phyloP scores from a whole-genome alignment of 1,140 invertebrate genomes.

The Nomia melanderi region DNA sequence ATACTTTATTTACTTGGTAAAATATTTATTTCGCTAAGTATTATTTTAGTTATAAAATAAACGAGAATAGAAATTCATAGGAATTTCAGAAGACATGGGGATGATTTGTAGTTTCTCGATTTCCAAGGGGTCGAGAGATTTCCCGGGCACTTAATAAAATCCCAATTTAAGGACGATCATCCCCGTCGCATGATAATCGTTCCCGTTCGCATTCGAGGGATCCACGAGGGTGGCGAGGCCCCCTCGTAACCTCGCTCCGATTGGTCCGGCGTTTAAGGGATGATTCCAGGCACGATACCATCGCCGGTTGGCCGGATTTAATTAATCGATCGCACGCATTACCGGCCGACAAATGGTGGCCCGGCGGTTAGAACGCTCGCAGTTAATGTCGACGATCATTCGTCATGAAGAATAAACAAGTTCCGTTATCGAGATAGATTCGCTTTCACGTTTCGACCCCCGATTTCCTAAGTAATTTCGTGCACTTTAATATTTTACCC shows the following conservation, averaged over 20 bases:
- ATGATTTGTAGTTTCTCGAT: not conserved
- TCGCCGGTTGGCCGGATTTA: slow-evolving; percentile 67
- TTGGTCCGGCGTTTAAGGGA: slow-evolving; percentile 65
- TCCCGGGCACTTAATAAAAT: slow-evolving; percentile 23
- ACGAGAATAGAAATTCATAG: no score
- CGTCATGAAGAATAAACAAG: slow-evolving; percentile 66
- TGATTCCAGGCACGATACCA: slow-evolving; percentile 62
- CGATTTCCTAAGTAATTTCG: not conserved
- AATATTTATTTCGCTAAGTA: no score
- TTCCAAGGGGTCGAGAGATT: not conserved
- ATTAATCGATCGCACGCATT: slow-evolving; percentile 68
- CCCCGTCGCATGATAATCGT: slow-evolving; percentile 44
- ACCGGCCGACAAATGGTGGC: slow-evolving; percentile 65
- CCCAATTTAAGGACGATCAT: slow-evolving; percentile 50
- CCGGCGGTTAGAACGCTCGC: slow-evolving; percentile 54
- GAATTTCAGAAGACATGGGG: not conserved
- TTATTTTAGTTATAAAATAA: no score
- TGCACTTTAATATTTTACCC: not conserved
- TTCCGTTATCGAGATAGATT: slow-evolving; percentile 42
- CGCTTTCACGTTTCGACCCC: not conserved
- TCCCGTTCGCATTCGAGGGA: slow-evolving; percentile 13
- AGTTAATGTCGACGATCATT: slow-evolving; percentile 60
- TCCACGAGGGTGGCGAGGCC: slow-evolving; percentile 45
- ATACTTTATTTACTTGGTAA: no score
- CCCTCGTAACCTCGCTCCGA: slow-evolving; percentile 53